phyloP scores from a whole-genome alignment of 2,888 invertebrate species.

The Physocephala rufipes region DNA sequence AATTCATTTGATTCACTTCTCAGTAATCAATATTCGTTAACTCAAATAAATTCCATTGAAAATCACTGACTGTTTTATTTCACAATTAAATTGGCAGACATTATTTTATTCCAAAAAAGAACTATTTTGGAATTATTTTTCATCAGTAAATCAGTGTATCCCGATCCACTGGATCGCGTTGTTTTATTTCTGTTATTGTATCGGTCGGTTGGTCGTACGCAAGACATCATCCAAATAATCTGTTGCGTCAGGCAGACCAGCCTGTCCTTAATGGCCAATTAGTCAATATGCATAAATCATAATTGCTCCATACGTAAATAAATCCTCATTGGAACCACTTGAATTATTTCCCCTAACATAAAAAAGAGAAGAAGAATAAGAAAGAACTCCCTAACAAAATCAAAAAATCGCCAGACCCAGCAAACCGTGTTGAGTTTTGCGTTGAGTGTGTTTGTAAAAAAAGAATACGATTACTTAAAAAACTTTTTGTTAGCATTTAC shows the following conservation, averaged over 20 bases:
- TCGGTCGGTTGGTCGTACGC: background rate
- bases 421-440: background rate
- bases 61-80: too few species aligned
- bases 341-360: slow-evolving; percentile 4
- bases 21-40: too few species aligned
- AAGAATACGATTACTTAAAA: background rate
- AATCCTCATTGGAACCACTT: slow-evolving; percentile 39
- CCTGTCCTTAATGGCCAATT: slow-evolving; percentile 18
- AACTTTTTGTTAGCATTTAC: background rate
- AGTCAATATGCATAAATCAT: slow-evolving; percentile 40
- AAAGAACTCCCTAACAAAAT: background rate
- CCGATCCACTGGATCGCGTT: background rate
- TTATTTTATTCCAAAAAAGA: background rate
- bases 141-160: slow-evolving; percentile 20
- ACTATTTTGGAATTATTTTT: too few species aligned
- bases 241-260: background rate
- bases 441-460: background rate
- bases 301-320: slow-evolving; percentile 39
- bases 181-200: background rate
- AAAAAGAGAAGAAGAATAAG: background rate
- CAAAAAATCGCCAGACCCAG: background rate
- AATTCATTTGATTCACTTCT: too few species aligned
- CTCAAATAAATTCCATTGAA: too few species aligned
- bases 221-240: background rate
- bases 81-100: background rate